Base-by-base conservation (phyloP, 2,113 vertebrate species). In the Hirundichthys speculiger region DNA sequence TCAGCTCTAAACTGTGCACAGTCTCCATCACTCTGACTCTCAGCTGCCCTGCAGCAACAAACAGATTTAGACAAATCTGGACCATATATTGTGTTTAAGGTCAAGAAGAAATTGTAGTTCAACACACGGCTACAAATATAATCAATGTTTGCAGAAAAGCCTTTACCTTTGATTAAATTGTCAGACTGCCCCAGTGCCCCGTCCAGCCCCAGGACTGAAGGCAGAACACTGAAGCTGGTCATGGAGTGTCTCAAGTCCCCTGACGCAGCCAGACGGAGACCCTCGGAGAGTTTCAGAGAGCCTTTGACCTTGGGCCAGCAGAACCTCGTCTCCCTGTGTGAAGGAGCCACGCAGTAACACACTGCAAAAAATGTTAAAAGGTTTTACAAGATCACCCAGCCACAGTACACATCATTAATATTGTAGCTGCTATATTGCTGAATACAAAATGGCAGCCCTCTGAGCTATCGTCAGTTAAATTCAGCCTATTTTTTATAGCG, bases 191-290 rank as follows among this genome's bases (percentile, higher is more conserved):
- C 93, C 39, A 95, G 63, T 0, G 72, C 60, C 1, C 90, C 92
- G 5, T 82, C 79, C 70, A 96, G 25, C 22, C 81, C 84, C 60
- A 94, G 64, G 24, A 80, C 67, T 13, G 20, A 62, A 47, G 94
- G 94, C 42, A 95, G 16, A 38, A 70, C 8, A 15, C 67, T 13
- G 40, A 94, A 76, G 45, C 12, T 58, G 22, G 72, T 60, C 60
- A 94, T 61, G 0, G 91, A 92, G 72, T 94, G 92, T 39, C 77
- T 88, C 34, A 93, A 30, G 53, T 84, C 85, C 46, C 92, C 93
- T 14, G 51, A 80, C 22, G 95, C 25, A 20, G 84, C 80, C 58
- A 94, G 61, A 64, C 76, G 63, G 19, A 88, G 62, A 19, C 90
- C 86, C 13, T 4, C 62, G 66, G 80, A 86, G 52, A 52, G 56